These are phyloP conservation scores for Spheniscus mendiculus DNA, from an alignment of 2,113 vertebrate species.

Conservation along the genomic window DNA sequence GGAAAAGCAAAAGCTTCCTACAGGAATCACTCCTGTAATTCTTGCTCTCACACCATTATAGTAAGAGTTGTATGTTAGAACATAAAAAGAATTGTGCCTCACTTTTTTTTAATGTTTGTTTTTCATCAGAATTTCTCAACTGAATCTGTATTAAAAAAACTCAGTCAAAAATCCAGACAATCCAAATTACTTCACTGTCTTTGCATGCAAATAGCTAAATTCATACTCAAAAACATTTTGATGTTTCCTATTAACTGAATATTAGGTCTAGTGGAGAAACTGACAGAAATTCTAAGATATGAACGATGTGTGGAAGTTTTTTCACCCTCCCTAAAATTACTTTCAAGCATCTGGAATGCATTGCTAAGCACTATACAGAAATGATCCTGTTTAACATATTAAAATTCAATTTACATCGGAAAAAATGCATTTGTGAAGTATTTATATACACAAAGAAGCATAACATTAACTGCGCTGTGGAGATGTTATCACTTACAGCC, in stretches of 20 bases:
- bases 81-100: background rate
- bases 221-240: background rate
- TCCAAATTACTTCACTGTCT: background rate
- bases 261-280: background rate
- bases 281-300: background rate
- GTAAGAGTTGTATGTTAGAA: background rate
- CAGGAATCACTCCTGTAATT: background rate
- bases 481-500: constrained; percentile 18
- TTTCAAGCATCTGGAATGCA: constrained; percentile 16
- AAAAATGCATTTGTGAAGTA: constrained; percentile 50
- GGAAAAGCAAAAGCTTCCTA: background rate
- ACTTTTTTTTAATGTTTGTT: background rate
- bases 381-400: constrained; percentile 5
- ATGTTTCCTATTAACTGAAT: background rate
- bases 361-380: background rate
- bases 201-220: background rate
- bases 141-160: background rate
- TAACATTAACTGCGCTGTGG: constrained; percentile 6
- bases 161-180: background rate
- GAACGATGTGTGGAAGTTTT: background rate
- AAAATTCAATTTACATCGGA: constrained; percentile 35
- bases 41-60: background rate
- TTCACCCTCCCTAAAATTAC: background rate
- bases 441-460: background rate
- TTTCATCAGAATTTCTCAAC: background rate